A percentile compares a stretch with the other conserved stretches of the same genome.
Evolutionary conservation across 2,113 vertebrate species (phyloP).

Genomic region (Spermophilus dauricus): DNA sequence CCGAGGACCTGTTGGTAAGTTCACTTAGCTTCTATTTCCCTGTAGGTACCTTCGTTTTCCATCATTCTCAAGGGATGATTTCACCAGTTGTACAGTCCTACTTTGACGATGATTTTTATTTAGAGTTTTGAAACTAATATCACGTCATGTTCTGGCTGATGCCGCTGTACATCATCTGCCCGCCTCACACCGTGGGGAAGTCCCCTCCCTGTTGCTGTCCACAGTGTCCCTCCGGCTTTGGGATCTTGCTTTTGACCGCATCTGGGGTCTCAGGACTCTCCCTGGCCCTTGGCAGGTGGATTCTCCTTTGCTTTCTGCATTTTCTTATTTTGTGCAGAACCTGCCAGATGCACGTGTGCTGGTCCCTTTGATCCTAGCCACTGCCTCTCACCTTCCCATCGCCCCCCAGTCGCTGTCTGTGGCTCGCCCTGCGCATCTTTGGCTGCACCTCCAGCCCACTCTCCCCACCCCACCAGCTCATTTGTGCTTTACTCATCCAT

Average conservation of each 20-base stretch:
- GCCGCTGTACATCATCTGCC: neutral
- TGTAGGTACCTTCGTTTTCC: neutral
- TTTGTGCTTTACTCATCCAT: neutral
- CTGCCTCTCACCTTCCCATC: neutral
- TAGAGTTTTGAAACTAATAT: neutral
- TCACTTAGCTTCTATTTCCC: neutral
- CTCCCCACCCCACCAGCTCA: too few relatives aligned
- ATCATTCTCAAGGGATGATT: too few relatives aligned
- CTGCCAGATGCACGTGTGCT: fast-evolving
- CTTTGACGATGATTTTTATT: neutral
- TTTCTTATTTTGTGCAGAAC: neutral
- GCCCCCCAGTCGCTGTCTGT: neutral
- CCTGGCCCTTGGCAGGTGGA: fast-evolving
- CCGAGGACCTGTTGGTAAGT: neutral
- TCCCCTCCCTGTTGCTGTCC: neutral
- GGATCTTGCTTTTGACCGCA: fast-evolving
- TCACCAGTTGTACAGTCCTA: neutral
- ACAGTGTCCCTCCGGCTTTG: neutral
- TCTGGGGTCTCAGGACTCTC: neutral
- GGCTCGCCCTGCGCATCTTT: neutral
- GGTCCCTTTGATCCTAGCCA: neutral
- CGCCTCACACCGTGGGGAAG: neutral
- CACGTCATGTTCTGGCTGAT: neutral
- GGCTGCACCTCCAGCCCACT: neutral
- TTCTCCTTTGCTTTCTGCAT: neutral